Conservation (phyloP, 2,797 vertebrate genomes). For the Psittacula echo region DNA sequence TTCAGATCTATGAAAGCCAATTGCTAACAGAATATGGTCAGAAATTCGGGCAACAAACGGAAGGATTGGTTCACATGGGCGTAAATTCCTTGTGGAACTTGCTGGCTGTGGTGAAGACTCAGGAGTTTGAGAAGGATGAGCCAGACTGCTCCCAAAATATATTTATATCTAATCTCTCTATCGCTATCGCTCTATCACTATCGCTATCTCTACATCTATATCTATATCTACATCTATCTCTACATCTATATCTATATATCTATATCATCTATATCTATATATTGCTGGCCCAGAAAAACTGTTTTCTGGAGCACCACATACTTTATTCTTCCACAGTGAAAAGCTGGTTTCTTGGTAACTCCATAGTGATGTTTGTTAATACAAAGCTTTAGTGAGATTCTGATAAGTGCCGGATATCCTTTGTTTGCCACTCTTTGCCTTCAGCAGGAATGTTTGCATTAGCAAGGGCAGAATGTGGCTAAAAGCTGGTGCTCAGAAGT, state of each 20-base stretch:
- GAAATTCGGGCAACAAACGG: background rate
- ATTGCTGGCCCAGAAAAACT: background rate
- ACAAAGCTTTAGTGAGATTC: background rate
- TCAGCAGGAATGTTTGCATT: background rate
- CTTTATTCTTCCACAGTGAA: background rate
- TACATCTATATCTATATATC: no score
- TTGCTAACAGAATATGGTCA: background rate
- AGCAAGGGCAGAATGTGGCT: background rate
- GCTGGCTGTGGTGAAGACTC: background rate
- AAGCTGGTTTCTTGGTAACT: background rate
- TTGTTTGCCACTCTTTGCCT: background rate
- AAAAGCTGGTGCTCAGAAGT: accelerated
- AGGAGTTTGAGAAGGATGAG: background rate
- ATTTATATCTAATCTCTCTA: background rate
- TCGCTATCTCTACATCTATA: no score
- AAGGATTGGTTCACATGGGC: background rate
- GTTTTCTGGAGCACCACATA: background rate
- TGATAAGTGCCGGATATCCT: background rate
- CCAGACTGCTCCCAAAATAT: background rate
- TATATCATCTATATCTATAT: background rate
- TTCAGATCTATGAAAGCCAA: background rate
- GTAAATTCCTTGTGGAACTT: background rate
- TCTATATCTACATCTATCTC: no score
- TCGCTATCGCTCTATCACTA: no score
- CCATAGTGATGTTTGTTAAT: accelerated